Evolutionary conservation across 2,888 invertebrate genomes (phyloP).

Genomic region (Antitype chi): DNA sequence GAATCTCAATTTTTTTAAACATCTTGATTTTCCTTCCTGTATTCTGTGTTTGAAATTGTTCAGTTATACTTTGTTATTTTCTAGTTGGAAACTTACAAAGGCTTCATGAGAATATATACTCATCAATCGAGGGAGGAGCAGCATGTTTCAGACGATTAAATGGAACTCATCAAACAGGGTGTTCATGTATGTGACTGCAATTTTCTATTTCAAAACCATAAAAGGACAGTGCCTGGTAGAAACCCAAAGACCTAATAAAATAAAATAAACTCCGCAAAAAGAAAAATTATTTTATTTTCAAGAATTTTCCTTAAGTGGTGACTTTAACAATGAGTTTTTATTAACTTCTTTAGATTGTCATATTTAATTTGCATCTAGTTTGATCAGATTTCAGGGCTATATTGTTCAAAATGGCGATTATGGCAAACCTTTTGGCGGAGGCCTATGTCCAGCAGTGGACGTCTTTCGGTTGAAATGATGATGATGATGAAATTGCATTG

Average conservation of each 20-base stretch:
- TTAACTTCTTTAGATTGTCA: neutral
- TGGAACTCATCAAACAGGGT: conserved; percentile 98
- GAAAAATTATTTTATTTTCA: too few species aligned
- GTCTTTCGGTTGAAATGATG: too few species aligned
- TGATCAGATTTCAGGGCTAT: neutral
- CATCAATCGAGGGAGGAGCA: conserved; percentile 92
- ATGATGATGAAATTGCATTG: conserved; percentile 8
- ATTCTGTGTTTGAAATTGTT: neutral
- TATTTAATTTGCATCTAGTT: neutral
- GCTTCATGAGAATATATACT: conserved; percentile 95
- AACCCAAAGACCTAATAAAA: neutral
- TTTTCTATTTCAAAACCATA: neutral
- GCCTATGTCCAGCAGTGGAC: too few species aligned
- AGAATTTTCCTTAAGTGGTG: too few species aligned
- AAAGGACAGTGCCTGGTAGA: neutral
- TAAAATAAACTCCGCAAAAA: neutral
- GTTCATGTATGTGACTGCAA: conserved; percentile 94
- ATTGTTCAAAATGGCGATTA: neutral
- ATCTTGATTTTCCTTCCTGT: neutral
- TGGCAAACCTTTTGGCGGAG: too few species aligned
- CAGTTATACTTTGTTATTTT: conserved; percentile 18
- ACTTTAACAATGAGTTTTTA: too few species aligned
- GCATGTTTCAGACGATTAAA: conserved; percentile 97
- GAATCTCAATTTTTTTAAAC: neutral
- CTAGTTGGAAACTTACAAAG: conserved; percentile 89